Evolutionary conservation across 2,113 vertebrate genomes (phyloP), one percentile per base, ranked within the genome.

Genomic region (Thinocorus orbignyianus): DNA sequence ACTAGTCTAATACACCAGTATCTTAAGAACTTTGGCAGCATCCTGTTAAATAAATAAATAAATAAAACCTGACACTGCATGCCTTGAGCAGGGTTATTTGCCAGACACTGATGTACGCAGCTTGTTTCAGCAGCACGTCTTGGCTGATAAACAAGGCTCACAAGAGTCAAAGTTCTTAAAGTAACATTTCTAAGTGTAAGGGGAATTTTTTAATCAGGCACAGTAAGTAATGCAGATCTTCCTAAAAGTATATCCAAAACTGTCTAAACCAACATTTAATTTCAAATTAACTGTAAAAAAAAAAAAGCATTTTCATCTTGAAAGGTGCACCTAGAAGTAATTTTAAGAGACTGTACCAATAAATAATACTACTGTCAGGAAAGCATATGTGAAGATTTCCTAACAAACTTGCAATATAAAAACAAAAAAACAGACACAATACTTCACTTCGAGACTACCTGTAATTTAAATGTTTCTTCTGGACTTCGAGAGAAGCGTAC

Each of bases 151-250:
- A 80, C 42, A 89, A 69, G 48, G 84, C 46, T 93, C n/a, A 24
- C 41, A n/a, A 33, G 48, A 81, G 33, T 78, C 83, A 79, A 65
- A 91, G n/a, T 62, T 58, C 80, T 85, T 82, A 80, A 96, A 95
- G 84, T 16, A 72, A 51, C 17, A 78, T 64, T 86, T 88, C 71
- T 42, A 14, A 10, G 81, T 3, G 42, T 3, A 83, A 90, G n/a
- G n/a, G 76, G 22, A 16, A 37, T 44, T 64, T 76, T 86, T 84
- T 13, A 48, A 62, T 30, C 35, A 35, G 54, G 41, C 28, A 69
- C 0, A 1, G 57, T 37, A 81, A 1, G 57, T 37, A 81, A 57
- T 28, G 51, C 46, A 51, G 8, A 33, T 54, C 28, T 57, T 84
- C 69, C 70, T 51, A 62, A 80, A 71, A 92, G 26, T 24, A 44